A percentile compares a stretch with the other conserved stretches of the same genome.
These are phyloP conservation scores for Poeciliopsis presidionis DNA, from an alignment of 2,797 vertebrate species.

Conservation along the genomic window DNA sequence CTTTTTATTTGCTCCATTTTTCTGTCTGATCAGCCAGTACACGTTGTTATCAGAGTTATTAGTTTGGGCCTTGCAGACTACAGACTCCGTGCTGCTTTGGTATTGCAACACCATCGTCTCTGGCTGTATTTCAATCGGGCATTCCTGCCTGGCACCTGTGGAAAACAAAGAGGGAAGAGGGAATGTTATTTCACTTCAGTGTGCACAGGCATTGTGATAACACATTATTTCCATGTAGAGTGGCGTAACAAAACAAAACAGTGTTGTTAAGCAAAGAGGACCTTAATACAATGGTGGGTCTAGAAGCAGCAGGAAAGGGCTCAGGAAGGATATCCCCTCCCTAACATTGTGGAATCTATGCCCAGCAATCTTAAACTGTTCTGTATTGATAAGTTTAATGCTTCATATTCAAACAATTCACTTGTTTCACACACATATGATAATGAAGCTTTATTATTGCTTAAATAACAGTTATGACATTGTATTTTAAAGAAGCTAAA, in stretches of 20 bases:
- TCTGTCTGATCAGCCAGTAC: constrained; percentile 38
- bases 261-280: neutral
- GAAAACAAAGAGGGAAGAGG: neutral
- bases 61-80: constrained; percentile 17
- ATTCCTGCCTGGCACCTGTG: constrained; percentile 55
- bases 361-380: constrained; percentile 42
- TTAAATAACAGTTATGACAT: neutral
- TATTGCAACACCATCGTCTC: constrained; percentile 61
- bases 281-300: constrained; percentile 45
- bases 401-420: neutral
- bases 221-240: constrained; percentile 24
- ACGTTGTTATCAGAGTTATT: neutral
- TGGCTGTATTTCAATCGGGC: constrained; percentile 62
- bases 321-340: constrained; percentile 70
- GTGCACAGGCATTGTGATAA: constrained; percentile 8
- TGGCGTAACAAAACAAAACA: neutral
- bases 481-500: neutral
- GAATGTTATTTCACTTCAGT: constrained; percentile 21
- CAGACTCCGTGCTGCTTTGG: accelerated
- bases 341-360: constrained; percentile 19
- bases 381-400: neutral
- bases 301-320: constrained; percentile 50
- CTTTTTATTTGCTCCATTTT: accelerated
- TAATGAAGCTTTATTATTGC: neutral
- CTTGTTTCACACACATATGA: neutral